Percentiles rank a stretch among this genome's conserved stretches.
phyloP scores from a whole-genome alignment of 1,140 invertebrate species.

The Potamilus streckersoni region DNA sequence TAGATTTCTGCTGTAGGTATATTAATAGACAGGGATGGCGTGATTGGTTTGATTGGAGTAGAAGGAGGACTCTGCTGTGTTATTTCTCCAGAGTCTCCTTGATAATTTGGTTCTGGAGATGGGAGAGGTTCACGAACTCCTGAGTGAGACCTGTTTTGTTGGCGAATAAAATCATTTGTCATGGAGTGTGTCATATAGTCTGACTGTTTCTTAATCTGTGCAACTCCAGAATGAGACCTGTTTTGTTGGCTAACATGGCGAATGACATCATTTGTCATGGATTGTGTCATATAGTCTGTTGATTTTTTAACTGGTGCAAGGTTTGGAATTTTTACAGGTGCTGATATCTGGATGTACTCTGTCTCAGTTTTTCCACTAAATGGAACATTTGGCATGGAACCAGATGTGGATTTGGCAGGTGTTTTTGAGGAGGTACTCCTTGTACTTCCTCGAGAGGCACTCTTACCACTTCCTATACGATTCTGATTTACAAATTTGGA shows the following conservation, averaged over 20 bases:
- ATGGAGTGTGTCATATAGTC: neutral
- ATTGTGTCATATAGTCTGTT: constrained; percentile 1
- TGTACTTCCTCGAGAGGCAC: constrained; percentile 6
- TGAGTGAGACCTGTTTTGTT: constrained; percentile 3
- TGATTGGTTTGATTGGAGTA: constrained; percentile 16
- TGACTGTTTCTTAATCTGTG: no score
- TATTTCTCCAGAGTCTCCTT: neutral
- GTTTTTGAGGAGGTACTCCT: neutral
- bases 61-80: neutral
- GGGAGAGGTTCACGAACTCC: constrained; percentile 27
- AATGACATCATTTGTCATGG: constrained; percentile 12
- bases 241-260: constrained; percentile 1
- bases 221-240: constrained; percentile 11
- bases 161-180: constrained; percentile 7
- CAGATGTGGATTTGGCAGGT: constrained; percentile 20
- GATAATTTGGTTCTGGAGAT: constrained; percentile 18
- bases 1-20: constrained; percentile 44
- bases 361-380: constrained; percentile 28
- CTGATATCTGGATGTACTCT: constrained; percentile 46
- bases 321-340: constrained; percentile 31
- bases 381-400: constrained; percentile 18
- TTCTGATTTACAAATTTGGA: constrained; percentile 7
- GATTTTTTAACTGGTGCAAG: constrained; percentile 17
- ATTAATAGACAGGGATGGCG: constrained; percentile 35
- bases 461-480: constrained; percentile 18